phyloP scores from a whole-genome alignment of 2,797 vertebrate species.

The Pangasius sanitwongsei region DNA sequence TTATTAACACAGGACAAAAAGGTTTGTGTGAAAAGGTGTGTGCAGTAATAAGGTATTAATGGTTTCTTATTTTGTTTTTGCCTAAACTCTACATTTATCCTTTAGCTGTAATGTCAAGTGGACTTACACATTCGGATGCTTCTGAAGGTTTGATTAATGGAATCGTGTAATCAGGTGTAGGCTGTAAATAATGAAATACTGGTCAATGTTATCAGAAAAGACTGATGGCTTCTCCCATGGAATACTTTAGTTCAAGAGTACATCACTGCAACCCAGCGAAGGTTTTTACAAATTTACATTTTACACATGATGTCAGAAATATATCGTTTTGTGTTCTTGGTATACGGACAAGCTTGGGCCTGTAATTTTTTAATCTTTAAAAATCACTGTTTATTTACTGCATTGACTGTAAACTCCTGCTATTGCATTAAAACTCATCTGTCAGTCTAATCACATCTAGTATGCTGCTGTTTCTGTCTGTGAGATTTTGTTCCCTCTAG shows the following conservation, averaged over 20 bases:
- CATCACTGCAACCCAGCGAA: neutral
- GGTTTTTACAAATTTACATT: neutral
- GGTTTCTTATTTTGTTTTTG: neutral
- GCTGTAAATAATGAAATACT: neutral
- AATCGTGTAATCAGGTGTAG: neutral
- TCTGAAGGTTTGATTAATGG: neutral
- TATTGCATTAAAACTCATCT: neutral
- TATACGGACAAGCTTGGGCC: neutral
- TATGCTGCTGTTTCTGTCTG: neutral
- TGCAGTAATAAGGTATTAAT: neutral
- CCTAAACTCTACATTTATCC: neutral
- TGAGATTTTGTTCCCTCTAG: slow-evolving; percentile 1
- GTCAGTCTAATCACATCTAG: neutral
- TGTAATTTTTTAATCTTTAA: neutral
- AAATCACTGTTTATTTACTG: neutral
- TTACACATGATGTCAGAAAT: neutral
- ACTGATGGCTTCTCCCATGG: neutral
- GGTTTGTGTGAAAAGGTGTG: neutral
- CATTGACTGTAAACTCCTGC: neutral
- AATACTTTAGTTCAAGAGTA: neutral
- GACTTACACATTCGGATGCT: neutral
- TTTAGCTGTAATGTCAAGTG: neutral
- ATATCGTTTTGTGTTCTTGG: neutral
- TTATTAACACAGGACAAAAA: neutral
- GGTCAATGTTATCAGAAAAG: neutral